Percentiles rank a stretch among this genome's conserved stretches.
Evolutionary conservation across 1,140 invertebrate genomes (phyloP).

Genomic region (Ceratina australensis): DNA sequence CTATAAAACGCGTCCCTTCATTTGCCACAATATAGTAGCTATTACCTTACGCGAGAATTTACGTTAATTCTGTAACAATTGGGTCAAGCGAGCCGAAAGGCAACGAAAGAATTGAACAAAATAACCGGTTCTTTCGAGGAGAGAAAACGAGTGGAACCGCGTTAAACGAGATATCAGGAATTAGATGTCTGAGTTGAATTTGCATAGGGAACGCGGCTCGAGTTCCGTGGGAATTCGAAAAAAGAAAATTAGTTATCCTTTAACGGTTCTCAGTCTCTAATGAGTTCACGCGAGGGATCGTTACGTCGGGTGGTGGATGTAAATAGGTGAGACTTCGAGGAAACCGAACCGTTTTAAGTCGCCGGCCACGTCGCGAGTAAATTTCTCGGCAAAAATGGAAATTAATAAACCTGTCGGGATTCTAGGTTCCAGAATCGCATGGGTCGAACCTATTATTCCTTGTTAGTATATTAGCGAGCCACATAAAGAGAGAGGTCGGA

Average conservation of each 20-base stretch:
- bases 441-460: neutral
- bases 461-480: neutral
- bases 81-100: too few species aligned
- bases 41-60: too few species aligned
- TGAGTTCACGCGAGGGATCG: conserved; percentile 22
- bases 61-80: too few species aligned
- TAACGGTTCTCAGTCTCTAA: conserved; percentile 11
- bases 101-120: too few species aligned
- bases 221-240: conserved; percentile 6
- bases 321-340: neutral
- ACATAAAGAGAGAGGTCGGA: neutral
- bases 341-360: too few species aligned
- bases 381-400: neutral
- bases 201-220: neutral
- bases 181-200: conserved; percentile 7
- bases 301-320: neutral
- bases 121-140: neutral
- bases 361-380: neutral
- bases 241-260: conserved; percentile 5
- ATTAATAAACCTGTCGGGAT: neutral
- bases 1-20: neutral
- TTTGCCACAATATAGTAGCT: too few species aligned
- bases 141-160: neutral
- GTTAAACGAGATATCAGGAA: neutral
- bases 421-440: too few species aligned